Base-by-base conservation (phyloP, 2,888 invertebrate species). In the Helleia helle region DNA sequence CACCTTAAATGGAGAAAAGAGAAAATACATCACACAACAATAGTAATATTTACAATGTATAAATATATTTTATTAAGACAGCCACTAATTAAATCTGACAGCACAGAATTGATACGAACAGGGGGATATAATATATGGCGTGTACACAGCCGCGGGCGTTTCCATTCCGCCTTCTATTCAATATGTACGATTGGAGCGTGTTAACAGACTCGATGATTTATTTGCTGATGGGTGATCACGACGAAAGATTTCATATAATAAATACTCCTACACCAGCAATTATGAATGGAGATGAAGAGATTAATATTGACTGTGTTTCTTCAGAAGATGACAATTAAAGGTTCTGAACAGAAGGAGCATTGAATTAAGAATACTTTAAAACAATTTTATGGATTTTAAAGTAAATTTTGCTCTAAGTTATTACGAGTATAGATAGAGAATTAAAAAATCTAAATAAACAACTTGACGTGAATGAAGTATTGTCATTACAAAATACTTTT, bases 31-130 rank as follows among this genome's bases (percentile, higher is more conserved):
- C 4, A 12, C 18, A 11, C 22, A 34, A 34, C 8, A 34, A 34
- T 34, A 34, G 31, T 31, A 31, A 17, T 18, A 18, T 31, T 18
- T 11, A 22, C 34, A 34, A 18, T n/a, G n/a, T n/a, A n/a, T n/a
- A n/a, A n/a, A n/a, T n/a, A 34, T 18, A 34, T 34, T 18, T 18
- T 12, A 34, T 34, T 34, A 18, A 34, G 34, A 34, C 17, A 34
- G 34, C 7, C 18, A 34, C 18, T 34, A 34, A 34, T 34, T 34
- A 34, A 34, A 34, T 34, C 34, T 18, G 34, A 18, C 34, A 34
- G 34, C 34, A 11, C 22, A 12, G 18, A 11, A 34, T 18, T 34
- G 34, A 34, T 34, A 34, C 18, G 22, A 8, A 22, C 22, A 5
- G 18, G 22, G n/a, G 34, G 34, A 31, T 11, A 18, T 34, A 34